These are phyloP conservation scores for Monodelphis domestica DNA, from an alignment of 2,797 vertebrate genomes.

Conservation along the genomic window DNA sequence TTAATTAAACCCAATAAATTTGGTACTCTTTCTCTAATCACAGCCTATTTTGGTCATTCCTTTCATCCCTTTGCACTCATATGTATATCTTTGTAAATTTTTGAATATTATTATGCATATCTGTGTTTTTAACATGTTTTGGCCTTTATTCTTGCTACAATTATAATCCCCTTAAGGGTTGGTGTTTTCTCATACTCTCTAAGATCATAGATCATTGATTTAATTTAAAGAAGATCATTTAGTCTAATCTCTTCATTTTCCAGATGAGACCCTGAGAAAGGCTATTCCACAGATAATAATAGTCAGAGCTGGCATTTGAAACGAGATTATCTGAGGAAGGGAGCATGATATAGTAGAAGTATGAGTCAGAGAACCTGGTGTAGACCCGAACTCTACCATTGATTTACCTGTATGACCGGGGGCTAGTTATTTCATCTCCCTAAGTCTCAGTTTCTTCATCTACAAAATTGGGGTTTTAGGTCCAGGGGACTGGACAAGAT, in stretches of 20 bases:
- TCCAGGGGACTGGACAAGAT: not conserved
- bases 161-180: slow-evolving; percentile 1
- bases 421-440: not conserved
- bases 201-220: not conserved
- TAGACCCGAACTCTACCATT: not conserved
- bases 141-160: not conserved
- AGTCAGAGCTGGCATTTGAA: not conserved
- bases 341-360: not conserved
- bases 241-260: not conserved
- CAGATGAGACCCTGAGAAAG: not conserved
- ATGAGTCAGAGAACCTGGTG: not conserved
- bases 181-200: not conserved
- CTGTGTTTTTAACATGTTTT: not conserved
- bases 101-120: not conserved
- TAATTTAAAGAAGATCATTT: not conserved
- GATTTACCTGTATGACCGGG: not conserved
- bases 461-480: not conserved
- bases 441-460: not conserved
- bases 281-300: not conserved
- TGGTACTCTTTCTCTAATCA: slow-evolving; percentile 1
- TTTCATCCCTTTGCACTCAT: not conserved
- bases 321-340: not conserved
- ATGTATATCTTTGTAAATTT: not conserved
- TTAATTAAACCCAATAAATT: slow-evolving; percentile 24
- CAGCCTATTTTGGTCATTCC: slow-evolving; percentile 3